Evolutionary conservation across 2,113 vertebrate species (phyloP).

Genomic region (Todiramphus chloris): DNA sequence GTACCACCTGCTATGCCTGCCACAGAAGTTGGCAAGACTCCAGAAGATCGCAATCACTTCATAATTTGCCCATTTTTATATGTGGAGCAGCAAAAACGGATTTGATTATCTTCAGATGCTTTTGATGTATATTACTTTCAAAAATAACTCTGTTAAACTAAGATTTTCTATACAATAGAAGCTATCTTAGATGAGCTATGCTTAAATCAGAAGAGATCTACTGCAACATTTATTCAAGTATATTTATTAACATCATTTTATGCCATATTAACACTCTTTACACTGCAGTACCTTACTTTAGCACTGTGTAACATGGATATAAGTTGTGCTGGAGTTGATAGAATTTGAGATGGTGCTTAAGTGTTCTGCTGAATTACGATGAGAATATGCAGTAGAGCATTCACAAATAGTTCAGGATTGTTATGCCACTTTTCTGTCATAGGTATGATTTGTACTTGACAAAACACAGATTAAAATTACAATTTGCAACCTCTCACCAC

Average conservation of each 20-base stretch:
- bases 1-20: constrained; percentile 17
- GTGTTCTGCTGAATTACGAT: not conserved
- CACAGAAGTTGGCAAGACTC: not conserved
- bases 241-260: not conserved
- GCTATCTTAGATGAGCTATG: not conserved
- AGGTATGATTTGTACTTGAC: not conserved
- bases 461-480: not conserved
- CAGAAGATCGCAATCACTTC: not conserved
- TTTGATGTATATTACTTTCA: not conserved
- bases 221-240: not conserved
- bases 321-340: not conserved
- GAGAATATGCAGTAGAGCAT: not conserved
- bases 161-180: not conserved
- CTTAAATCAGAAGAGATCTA: not conserved
- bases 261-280: not conserved
- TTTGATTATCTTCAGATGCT: not conserved
- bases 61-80: not conserved
- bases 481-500: not conserved
- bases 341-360: not conserved
- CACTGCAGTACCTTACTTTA: not conserved
- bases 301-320: not conserved
- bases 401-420: not conserved
- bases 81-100: not conserved
- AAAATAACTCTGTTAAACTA: not conserved
- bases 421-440: not conserved